Conservation (phyloP, 2,113 vertebrate genomes). For the Platysteira castanea region DNA sequence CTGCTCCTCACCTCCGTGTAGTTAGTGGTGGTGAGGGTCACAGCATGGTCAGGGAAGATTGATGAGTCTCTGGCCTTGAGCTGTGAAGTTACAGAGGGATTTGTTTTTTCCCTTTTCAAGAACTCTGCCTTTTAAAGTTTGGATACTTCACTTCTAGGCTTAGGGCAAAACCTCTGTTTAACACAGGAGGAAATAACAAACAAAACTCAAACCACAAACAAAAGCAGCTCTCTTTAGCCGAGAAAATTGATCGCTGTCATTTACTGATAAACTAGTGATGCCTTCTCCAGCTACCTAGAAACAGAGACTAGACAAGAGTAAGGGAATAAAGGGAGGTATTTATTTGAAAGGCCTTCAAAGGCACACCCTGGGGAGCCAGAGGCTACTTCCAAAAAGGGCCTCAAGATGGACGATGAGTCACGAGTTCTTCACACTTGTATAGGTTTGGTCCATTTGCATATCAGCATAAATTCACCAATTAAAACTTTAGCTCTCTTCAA, state of each 20-base stretch:
- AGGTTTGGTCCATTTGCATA: too few species aligned
- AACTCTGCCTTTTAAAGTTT: neutral
- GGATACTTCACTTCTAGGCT: neutral
- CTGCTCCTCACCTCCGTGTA: neutral
- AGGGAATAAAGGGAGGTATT: too few species aligned
- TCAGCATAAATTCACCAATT: too few species aligned
- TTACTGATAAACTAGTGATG: neutral
- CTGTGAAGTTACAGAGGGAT: neutral
- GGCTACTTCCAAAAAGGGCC: too few species aligned
- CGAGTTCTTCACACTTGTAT: too few species aligned
- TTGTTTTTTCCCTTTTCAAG: neutral
- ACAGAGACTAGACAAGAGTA: too few species aligned
- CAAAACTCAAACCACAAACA: neutral
- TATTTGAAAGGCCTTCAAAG: too few species aligned
- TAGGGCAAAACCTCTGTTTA: neutral
- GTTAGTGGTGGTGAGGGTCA: neutral
- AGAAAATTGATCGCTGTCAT: fast-evolving
- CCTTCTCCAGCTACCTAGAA: too few species aligned
- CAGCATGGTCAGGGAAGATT: neutral
- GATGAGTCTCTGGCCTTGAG: neutral
- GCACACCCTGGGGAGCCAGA: too few species aligned
- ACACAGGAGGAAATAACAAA: neutral
- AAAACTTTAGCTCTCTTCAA: too few species aligned
- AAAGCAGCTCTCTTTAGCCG: neutral
- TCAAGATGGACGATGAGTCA: too few species aligned